A percentile compares a stretch with the other conserved stretches of the same genome.
These are phyloP conservation scores for Neomorphus geoffroyi DNA, from an alignment of 2,797 vertebrate species.

Conservation along the genomic window DNA sequence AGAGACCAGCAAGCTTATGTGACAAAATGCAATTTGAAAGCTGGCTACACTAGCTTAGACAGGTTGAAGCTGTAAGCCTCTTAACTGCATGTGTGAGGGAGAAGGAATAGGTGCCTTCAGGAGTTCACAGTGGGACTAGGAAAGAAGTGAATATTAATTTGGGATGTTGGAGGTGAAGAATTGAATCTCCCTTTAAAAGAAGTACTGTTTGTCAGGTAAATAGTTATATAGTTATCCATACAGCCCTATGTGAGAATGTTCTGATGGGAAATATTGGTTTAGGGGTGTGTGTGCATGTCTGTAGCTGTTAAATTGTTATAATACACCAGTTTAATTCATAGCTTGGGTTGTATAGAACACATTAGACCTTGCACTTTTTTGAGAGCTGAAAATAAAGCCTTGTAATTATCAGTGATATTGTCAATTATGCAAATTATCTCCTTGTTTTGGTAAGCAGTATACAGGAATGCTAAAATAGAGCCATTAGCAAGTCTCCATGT, in stretches of 20 bases:
- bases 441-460: background rate
- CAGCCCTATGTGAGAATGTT: background rate
- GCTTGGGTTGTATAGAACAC: background rate
- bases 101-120: background rate
- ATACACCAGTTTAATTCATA: background rate
- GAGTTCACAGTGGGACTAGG: background rate
- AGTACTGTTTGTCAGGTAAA: background rate
- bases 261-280: background rate
- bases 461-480: background rate
- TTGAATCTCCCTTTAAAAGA: background rate
- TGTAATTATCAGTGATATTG: background rate
- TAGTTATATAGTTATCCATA: background rate
- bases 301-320: background rate
- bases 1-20: background rate
- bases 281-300: background rate
- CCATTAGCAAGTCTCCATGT: background rate
- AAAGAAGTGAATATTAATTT: background rate
- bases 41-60: background rate
- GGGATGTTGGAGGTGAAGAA: background rate
- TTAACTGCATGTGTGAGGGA: background rate
- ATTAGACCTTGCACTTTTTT: background rate
- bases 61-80: background rate
- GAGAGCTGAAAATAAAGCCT: background rate
- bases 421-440: background rate
- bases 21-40: background rate